Evolutionary conservation across 2,888 invertebrate species (phyloP), one percentile per base, ranked within the genome.

Genomic region (Cantharis lateralis): DNA sequence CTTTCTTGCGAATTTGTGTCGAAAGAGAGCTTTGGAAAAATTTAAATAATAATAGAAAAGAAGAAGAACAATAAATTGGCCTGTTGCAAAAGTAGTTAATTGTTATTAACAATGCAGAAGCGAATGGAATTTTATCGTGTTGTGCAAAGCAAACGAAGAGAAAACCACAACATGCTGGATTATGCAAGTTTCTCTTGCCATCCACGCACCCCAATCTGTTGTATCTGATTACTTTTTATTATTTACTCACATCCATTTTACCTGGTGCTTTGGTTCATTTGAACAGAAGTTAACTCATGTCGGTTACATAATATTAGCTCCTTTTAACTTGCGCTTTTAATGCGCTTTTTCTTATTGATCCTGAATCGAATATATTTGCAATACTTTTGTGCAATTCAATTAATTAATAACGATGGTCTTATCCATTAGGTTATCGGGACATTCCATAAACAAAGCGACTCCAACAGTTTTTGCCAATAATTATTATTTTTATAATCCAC

Each of bases 201-300:
- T 66, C n/a, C 68, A 26, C 16, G 63, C 15, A 16, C 28, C 15
- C 64, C 7, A 15, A 15, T 24, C 64, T 66, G 26, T 48, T 63
- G 48, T 48, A 48, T 71, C 71, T 72, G 72, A 72, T 72, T 72
- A 66, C 72, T 66, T 72, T 71, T 72, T 72, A 66, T 68, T 72
- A 72, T 72, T 72, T 66, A 15, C 66, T 24, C 66, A 61, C 68
- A 68, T 72, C 24, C 68, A 15, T 72, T 68, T 66, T 66, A 72
- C 61, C 72, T 16, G 64, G 20, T 66, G 13, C 48, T 48, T 48
- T 48, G n/a, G n/a, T 48, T 48, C 48, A 48, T 48, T 48, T 48
- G 48, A 48, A 9, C 48, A 48, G 48, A 48, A 48, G 48, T 48
- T 48, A 48, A 48, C n/a, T 48, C 48, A 48, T 48, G 48, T 48